Percentiles rank a stretch among this genome's conserved stretches.
These are phyloP conservation scores for Sebastes taczanowskii DNA, from an alignment of 2,797 vertebrate genomes.

Conservation along the genomic window DNA sequence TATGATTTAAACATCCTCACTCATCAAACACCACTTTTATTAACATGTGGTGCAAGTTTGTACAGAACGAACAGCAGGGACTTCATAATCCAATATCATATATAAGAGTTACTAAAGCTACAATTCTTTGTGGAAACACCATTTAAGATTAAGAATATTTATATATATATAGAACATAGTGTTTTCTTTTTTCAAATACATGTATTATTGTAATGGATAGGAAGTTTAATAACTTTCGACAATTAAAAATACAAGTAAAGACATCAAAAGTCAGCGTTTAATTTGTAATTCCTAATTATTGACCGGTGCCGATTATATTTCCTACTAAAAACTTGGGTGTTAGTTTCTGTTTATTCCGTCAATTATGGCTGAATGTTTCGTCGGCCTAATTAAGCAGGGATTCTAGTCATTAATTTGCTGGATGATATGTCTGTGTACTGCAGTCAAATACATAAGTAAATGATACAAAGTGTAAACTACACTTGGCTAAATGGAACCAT, in stretches of 20 bases:
- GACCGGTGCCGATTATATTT: neutral
- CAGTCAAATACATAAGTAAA: neutral
- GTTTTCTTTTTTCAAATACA: neutral
- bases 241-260: neutral
- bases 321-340: neutral
- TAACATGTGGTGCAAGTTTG: neutral
- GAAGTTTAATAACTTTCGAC: neutral
- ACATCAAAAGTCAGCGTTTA: neutral
- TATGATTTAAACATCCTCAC: neutral
- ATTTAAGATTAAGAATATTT: no score
- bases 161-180: neutral
- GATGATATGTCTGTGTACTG: conserved; percentile 8
- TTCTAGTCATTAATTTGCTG: conserved; percentile 20
- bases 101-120: neutral
- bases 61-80: neutral
- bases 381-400: conserved; percentile 13
- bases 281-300: neutral
- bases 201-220: neutral
- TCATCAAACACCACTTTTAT: neutral
- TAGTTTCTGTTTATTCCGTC: neutral
- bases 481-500: neutral
- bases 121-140: neutral
- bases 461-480: neutral
- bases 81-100: neutral
- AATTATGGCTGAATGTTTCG: neutral